phyloP scores from a whole-genome alignment of 2,113 vertebrate genomes.

The Phylloscopus trochiloides region DNA sequence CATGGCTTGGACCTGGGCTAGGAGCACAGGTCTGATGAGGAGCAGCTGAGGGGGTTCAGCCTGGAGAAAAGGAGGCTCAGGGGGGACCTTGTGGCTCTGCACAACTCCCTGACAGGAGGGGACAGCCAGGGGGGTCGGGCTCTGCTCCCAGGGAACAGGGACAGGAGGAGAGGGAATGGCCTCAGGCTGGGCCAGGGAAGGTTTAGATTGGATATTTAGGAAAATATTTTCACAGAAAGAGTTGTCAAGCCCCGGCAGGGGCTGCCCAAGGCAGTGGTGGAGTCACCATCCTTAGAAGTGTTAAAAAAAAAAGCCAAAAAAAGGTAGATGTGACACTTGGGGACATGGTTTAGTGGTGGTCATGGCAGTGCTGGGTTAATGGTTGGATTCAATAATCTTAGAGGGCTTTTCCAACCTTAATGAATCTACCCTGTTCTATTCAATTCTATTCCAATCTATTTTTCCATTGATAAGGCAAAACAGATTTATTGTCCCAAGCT shows the following conservation, averaged over 20 bases:
- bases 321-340: not conserved
- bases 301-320: not conserved
- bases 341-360: not conserved
- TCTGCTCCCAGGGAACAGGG: not conserved
- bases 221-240: not conserved
- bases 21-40: not conserved
- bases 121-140: fast-evolving
- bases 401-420: not conserved
- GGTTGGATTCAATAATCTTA: not conserved
- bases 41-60: not conserved
- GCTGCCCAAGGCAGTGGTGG: not conserved
- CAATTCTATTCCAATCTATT: not conserved
- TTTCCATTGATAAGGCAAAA: not conserved
- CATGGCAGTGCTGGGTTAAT: not conserved
- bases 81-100: not conserved
- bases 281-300: not conserved
- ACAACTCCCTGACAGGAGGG: not conserved
- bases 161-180: fast-evolving
- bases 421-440: not conserved
- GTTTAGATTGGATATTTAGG: too few species aligned
- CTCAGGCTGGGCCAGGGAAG: fast-evolving
- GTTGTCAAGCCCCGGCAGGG: not conserved
- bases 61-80: not conserved
- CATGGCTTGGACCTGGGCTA: not conserved
- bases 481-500: not conserved